Evolutionary conservation across 2,797 vertebrate genomes (phyloP).

Genomic region (Oryzias sinensis): DNA sequence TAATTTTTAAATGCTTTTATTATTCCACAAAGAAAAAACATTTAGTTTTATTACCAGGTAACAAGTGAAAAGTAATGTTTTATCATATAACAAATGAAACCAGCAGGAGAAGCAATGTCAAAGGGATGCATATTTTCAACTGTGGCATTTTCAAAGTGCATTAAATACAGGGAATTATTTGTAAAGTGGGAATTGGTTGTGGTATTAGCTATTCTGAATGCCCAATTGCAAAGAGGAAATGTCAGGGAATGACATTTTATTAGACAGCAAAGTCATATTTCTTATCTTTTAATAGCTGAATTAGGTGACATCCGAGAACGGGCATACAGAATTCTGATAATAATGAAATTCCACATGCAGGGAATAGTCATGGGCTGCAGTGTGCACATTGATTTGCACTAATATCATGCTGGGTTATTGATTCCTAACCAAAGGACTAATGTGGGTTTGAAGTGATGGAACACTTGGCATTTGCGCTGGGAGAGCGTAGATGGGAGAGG

Average conservation of each 20-base stretch:
- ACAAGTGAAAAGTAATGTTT: slow-evolving; percentile 11
- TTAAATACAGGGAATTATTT: slow-evolving; percentile 56
- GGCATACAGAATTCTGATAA: slow-evolving; percentile 63
- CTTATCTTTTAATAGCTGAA: slow-evolving; percentile 76
- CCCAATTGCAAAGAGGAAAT: slow-evolving; percentile 71
- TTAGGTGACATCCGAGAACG: slow-evolving; percentile 66
- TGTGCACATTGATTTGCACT: slow-evolving; percentile 71
- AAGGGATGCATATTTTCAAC: slow-evolving; percentile 37
- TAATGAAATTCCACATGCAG: slow-evolving; percentile 68
- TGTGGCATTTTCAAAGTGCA: slow-evolving; percentile 71
- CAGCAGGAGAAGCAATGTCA: slow-evolving; percentile 23
- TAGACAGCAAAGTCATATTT: slow-evolving; percentile 68
- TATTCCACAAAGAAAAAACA: not conserved
- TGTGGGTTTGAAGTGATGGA: slow-evolving; percentile 71
- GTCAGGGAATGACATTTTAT: slow-evolving; percentile 78
- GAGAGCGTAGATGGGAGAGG: slow-evolving; percentile 57
- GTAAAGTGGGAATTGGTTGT: slow-evolving; percentile 53
- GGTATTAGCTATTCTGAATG: slow-evolving; percentile 58
- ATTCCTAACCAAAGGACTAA: slow-evolving; percentile 75
- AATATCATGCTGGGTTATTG: slow-evolving; percentile 78
- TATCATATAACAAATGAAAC: slow-evolving; percentile 24
- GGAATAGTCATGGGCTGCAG: slow-evolving; percentile 61
- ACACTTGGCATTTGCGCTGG: slow-evolving; percentile 66
- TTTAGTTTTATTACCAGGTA: slow-evolving; percentile 10
- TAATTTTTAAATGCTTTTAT: too few species aligned